These are phyloP conservation scores for Urosaurus nigricauda DNA, from an alignment of 2,797 vertebrate species.

Conservation along the genomic window DNA sequence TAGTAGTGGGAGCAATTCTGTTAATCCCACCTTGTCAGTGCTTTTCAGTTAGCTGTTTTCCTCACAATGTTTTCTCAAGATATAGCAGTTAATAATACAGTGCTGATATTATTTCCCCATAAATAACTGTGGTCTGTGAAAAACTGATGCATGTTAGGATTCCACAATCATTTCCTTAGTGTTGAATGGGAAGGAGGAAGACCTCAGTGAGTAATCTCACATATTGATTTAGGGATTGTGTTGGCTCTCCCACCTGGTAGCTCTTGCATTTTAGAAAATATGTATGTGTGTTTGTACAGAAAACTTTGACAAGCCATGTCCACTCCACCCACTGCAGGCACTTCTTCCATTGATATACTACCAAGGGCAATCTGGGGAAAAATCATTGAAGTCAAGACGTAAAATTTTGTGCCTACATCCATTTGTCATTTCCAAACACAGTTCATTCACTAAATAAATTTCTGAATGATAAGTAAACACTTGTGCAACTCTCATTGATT, in stretches of 20 bases:
- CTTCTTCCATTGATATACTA: too few relatives aligned
- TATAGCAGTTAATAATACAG: background rate
- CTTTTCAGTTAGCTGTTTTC: background rate
- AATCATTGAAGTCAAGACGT: too few relatives aligned
- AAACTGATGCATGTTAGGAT: background rate
- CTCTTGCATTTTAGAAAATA: too few relatives aligned
- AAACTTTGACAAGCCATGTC: too few relatives aligned
- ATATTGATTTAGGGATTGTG: background rate
- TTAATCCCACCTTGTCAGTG: constrained; percentile 1
- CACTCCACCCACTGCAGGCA: too few relatives aligned
- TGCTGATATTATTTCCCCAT: background rate
- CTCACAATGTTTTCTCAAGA: background rate
- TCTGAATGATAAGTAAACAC: too few relatives aligned
- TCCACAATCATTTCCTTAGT: background rate
- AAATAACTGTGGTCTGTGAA: background rate
- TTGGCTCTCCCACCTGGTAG: background rate
- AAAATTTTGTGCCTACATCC: too few relatives aligned
- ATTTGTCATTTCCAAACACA: too few relatives aligned
- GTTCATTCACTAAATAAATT: too few relatives aligned
- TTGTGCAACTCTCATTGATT: too few relatives aligned
- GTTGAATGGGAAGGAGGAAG: background rate
- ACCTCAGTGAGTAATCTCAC: background rate
- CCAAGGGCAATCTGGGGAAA: too few relatives aligned
- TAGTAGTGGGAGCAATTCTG: background rate
- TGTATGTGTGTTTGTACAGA: too few relatives aligned